A percentile compares a stretch with the other conserved stretches of the same genome.
phyloP scores from a whole-genome alignment of 2,888 invertebrate species.

The Eupithecia subfuscata region DNA sequence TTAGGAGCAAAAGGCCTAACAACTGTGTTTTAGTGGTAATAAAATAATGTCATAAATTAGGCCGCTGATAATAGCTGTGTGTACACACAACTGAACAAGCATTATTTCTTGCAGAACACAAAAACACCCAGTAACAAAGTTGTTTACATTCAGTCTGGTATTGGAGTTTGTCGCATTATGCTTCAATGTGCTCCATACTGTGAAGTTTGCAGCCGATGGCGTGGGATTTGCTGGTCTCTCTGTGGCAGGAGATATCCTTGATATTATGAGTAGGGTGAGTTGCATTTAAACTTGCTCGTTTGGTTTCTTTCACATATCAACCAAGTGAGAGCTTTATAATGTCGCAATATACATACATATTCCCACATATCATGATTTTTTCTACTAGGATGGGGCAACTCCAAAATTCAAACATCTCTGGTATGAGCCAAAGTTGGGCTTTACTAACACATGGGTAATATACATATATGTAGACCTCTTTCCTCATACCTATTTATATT shows the following conservation, averaged over 20 bases:
- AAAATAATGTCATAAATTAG: neutral
- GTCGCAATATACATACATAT: too few species aligned
- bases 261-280: conserved; percentile 94
- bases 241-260: conserved; percentile 95
- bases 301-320: neutral
- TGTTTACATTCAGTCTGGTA: conserved; percentile 94
- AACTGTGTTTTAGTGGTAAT: neutral
- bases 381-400: too few species aligned
- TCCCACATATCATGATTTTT: too few species aligned
- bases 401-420: too few species aligned
- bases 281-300: neutral
- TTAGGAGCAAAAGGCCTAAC: neutral
- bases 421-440: too few species aligned
- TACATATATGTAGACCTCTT: too few species aligned
- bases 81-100: neutral
- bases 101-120: conserved; percentile 85
- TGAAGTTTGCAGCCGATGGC: conserved; percentile 96
- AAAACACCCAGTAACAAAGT: conserved; percentile 94
- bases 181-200: conserved; percentile 93
- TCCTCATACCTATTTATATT: too few species aligned
- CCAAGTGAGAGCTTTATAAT: too few species aligned
- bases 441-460: too few species aligned
- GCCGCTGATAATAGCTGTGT: neutral
- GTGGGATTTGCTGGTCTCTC: conserved; percentile 92
- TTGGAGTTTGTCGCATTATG: conserved; percentile 94